phyloP scores from a whole-genome alignment of 2,888 invertebrate genomes.

The Lamproptera curius region DNA sequence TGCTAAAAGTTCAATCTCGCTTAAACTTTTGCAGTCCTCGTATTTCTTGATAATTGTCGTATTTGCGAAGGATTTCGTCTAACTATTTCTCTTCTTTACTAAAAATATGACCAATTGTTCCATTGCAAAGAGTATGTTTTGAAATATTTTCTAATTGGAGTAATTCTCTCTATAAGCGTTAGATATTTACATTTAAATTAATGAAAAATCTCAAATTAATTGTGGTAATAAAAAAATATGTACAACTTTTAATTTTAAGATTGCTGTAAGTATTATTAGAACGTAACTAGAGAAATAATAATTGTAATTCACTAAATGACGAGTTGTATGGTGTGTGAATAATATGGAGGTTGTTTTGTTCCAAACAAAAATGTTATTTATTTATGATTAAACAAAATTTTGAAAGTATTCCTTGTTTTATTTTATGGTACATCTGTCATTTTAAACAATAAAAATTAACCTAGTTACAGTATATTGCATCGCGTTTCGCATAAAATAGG shows the following conservation, averaged over 20 bases:
- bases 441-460: too few relatives aligned
- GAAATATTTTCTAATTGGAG: slow-evolving; percentile 59
- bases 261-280: slow-evolving; percentile 78
- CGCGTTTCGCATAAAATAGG: too few relatives aligned
- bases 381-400: slow-evolving; percentile 77
- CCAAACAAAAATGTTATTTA: slow-evolving; percentile 78
- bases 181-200: slow-evolving; percentile 63
- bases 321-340: slow-evolving; percentile 73
- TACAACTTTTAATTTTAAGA: slow-evolving; percentile 71
- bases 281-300: slow-evolving; percentile 71
- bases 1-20: slow-evolving; percentile 9
- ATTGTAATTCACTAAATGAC: slow-evolving; percentile 71
- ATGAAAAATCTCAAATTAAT: slow-evolving; percentile 76
- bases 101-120: slow-evolving; percentile 59
- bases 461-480: too few relatives aligned
- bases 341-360: slow-evolving; percentile 77
- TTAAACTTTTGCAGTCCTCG: slow-evolving; percentile 7
- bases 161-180: slow-evolving; percentile 72
- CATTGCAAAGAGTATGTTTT: slow-evolving; percentile 35
- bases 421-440: slow-evolving; percentile 21
- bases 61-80: neutral
- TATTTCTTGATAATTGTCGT: slow-evolving; percentile 4
- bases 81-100: slow-evolving; percentile 29
- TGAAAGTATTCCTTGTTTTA: slow-evolving; percentile 56
- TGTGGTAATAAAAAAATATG: slow-evolving; percentile 71